Evolutionary conservation across 2,888 invertebrate species (phyloP), one percentile per base, ranked within the genome.

Genomic region (Anoncus sp.): DNA sequence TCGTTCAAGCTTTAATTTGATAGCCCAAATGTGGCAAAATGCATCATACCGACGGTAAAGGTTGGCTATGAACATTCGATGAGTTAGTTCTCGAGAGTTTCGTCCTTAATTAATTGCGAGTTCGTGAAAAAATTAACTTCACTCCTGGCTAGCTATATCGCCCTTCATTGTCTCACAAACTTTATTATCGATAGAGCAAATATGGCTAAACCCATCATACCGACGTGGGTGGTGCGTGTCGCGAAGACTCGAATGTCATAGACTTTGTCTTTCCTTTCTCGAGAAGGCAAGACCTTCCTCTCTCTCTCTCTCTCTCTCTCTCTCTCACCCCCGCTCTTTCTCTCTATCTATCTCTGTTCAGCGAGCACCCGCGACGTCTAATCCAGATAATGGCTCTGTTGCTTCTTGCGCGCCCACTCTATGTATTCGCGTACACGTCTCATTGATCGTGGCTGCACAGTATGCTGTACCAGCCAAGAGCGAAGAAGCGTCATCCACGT

Each of bases 341-440:
- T 67, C 10, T 22, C 51, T 45, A 59, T 60, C 70, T 77, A 49
- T 40, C 24, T 51, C 24, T 18, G 18, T 84, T 83, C 78, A 74
- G 80, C 77, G 82, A 79, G 59, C 45, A 16, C 22, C 16, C 16
- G 18, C 81, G 83, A 74, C 83, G 84, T 83, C 76, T 80, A 83
- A 82, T 84, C 79, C 85, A 84, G 85, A 85, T 87, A 87, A 87
- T 86, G 86, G 86, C 81, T 86, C 82, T 82, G 86, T 85, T 87
- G 87, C 83, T 80, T 80, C 70, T 75, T 72, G 72, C 69, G 35
- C 31, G n/a, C 82, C 83, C 82, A 81, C 60, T 27, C 24, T 51
- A 10, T 27, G 27, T 20, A 49, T 22, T 24, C 70, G 9, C 31
- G 14, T 65, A 71, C 40, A 38, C 65, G 63, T 70, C 27, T 38